Percentiles rank a stretch among this genome's conserved stretches.
phyloP scores from a whole-genome alignment of 1,140 invertebrate genomes.

The Vollenhovia emeryi region DNA sequence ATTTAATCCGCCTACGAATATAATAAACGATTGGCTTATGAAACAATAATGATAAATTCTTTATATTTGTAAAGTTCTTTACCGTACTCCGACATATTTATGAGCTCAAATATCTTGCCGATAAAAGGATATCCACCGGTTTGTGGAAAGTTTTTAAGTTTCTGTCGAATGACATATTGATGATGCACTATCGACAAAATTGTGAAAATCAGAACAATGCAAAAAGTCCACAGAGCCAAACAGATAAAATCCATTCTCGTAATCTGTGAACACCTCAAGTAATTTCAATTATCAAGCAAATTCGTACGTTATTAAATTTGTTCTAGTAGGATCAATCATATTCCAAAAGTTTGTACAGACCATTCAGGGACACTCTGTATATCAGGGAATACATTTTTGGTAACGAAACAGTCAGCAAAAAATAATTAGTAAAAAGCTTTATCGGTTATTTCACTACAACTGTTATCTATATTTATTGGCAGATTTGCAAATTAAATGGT shows the following conservation, averaged over 20 bases:
- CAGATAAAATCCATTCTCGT: slow-evolving; percentile 20
- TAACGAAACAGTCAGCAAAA: background rate
- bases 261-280: background rate
- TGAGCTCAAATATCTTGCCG: slow-evolving; percentile 44
- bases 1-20: background rate
- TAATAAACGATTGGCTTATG: background rate
- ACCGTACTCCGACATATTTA: slow-evolving; percentile 64
- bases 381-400: background rate
- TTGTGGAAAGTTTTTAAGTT: slow-evolving; percentile 64
- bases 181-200: slow-evolving; percentile 13
- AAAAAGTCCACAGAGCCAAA: slow-evolving; percentile 16
- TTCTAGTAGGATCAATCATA: background rate
- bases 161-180: slow-evolving; percentile 43
- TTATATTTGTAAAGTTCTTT: slow-evolving; percentile 82
- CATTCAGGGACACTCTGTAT: too few relatives aligned
- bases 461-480: background rate
- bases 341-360: too few relatives aligned
- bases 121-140: slow-evolving; percentile 57
- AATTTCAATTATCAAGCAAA: background rate
- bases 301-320: background rate
- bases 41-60: background rate
- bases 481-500: background rate
- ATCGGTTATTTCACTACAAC: too few relatives aligned
- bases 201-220: background rate
- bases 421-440: background rate